Percentiles rank a stretch among this genome's conserved stretches.
phyloP scores from a whole-genome alignment of 37 sponge, comb jelly and placozoan species.

The Aplysina aerophoba region DNA sequence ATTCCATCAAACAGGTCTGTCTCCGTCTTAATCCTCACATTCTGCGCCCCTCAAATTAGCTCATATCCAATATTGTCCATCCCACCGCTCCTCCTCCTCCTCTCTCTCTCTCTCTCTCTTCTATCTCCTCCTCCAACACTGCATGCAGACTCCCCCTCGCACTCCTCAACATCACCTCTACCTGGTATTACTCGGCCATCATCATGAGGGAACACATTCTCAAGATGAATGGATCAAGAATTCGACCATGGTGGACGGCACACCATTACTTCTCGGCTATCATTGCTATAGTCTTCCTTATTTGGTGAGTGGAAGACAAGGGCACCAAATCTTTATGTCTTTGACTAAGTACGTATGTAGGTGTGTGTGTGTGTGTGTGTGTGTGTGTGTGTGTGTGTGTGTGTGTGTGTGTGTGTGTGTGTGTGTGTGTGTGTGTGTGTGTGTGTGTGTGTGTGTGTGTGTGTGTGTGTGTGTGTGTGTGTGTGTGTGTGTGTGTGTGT shows the following conservation, averaged over 20 bases:
- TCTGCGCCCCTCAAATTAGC: too few relatives aligned
- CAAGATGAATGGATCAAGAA: conserved; percentile 34
- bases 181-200: conserved; percentile 42
- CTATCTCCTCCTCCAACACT: background rate
- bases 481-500: conserved; percentile 45
- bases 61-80: too few relatives aligned
- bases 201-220: conserved; percentile 34
- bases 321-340: too few relatives aligned
- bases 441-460: conserved; percentile 39
- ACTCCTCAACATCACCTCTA: conserved; percentile 1
- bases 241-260: conserved; percentile 29
- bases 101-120: too few relatives aligned
- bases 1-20: background rate
- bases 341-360: too few relatives aligned
- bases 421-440: conserved; percentile 39
- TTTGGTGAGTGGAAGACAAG: conserved; percentile 11
- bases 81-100: too few relatives aligned
- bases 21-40: background rate
- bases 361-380: too few relatives aligned
- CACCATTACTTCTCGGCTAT: conserved; percentile 41
- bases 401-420: conserved; percentile 15
- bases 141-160: background rate
- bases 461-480: conserved; percentile 23
- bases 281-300: conserved; percentile 31
- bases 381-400: background rate